Conservation (phyloP, 2,113 vertebrate genomes). For the Sarotherodon lohbergeri region DNA sequence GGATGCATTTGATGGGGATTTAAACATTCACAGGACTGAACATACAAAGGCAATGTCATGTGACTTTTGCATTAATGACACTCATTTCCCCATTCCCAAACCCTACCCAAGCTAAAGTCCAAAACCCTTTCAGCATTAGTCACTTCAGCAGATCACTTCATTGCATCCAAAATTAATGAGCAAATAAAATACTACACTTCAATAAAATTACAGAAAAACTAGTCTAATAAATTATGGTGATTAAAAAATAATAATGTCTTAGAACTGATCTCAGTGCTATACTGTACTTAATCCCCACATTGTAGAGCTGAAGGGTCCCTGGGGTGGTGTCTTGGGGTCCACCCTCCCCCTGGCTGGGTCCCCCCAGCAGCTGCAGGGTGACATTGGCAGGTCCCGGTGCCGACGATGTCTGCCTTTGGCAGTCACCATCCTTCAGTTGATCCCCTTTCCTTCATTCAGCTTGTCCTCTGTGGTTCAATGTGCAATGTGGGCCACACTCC, state of each 20-base stretch:
- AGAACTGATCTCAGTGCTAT: constrained; percentile 33
- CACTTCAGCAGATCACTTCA: neutral
- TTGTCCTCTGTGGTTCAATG: constrained; percentile 83
- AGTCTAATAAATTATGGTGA: constrained; percentile 29
- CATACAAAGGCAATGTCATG: neutral
- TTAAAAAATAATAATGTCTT: constrained; percentile 8
- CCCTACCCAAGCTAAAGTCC: neutral
- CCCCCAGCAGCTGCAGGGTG: neutral
- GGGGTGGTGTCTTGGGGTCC: neutral
- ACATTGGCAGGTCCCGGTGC: constrained; percentile 16
- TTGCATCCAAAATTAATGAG: neutral
- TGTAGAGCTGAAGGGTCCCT: constrained; percentile 4
- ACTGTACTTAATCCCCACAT: constrained; percentile 29
- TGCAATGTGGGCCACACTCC: constrained; percentile 91
- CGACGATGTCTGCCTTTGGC: constrained; percentile 15
- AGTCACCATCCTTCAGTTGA: constrained; percentile 30
- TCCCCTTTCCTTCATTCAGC: constrained; percentile 65
- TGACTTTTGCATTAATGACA: neutral
- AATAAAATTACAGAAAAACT: constrained; percentile 26
- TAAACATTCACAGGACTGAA: neutral
- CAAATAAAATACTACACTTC: constrained; percentile 3
- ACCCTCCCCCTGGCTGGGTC: neutral
- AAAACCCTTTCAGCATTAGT: neutral
- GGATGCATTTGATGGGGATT: neutral
- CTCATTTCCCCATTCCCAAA: neutral